Conservation (phyloP, 2,888 invertebrate species). For the Incurvaria masculella region DNA sequence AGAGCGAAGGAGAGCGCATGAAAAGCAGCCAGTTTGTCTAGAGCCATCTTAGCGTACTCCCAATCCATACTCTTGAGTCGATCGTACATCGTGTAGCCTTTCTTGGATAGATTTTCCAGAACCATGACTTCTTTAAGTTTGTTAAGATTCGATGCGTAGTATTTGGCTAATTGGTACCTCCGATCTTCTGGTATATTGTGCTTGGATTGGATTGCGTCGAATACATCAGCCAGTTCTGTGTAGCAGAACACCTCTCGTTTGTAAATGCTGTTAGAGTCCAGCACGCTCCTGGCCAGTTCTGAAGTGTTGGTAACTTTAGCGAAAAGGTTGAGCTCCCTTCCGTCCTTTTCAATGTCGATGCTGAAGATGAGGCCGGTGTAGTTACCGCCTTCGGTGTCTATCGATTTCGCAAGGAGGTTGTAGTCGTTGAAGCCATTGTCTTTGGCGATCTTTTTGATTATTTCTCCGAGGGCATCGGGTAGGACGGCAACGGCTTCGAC, state of each 20-base stretch:
- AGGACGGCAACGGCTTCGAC: too few species aligned
- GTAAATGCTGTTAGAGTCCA: neutral
- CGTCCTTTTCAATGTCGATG: neutral
- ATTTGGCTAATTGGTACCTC: neutral
- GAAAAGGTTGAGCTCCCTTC: neutral
- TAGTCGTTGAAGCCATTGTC: conserved; percentile 20
- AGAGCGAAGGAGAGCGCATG: conserved; percentile 33
- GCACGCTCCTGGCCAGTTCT: neutral
- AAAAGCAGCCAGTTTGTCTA: conserved; percentile 31
- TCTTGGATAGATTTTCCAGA: conserved; percentile 4
- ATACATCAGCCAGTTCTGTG: neutral
- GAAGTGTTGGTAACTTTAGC: neutral
- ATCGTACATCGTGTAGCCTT: conserved; percentile 27
- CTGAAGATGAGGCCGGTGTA: conserved; percentile 18
- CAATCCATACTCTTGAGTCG: conserved; percentile 29
- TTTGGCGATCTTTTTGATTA: conserved; percentile 20
- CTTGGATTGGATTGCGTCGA: neutral
- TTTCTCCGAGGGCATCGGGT: neutral
- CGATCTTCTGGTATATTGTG: neutral
- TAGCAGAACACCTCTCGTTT: neutral
- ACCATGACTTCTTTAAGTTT: neutral
- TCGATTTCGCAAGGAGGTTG: conserved; percentile 20
- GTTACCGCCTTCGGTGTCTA: conserved; percentile 28
- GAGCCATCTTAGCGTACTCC: conserved; percentile 27
- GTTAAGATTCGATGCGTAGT: neutral